Evolutionary conservation across 2,113 vertebrate genomes (phyloP).

Genomic region (Larimichthys polyactis): DNA sequence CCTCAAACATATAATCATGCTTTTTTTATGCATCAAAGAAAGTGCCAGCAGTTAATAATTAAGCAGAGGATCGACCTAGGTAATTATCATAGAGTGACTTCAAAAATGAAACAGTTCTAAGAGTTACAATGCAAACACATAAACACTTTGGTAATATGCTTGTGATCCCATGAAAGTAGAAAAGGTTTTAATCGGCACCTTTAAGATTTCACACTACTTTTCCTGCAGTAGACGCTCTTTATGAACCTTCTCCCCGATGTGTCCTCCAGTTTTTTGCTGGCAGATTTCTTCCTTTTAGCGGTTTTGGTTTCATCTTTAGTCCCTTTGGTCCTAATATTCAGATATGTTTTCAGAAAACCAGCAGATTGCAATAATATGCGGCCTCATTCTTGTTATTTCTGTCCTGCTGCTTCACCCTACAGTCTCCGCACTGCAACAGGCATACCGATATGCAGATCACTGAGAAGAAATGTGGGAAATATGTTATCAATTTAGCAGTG

Average conservation of each 20-base stretch:
- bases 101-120: constrained; percentile 3
- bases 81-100: constrained; percentile 49
- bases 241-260: constrained; percentile 6
- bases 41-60: constrained; percentile 61
- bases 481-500: not conserved
- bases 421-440: not conserved
- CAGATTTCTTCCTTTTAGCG: not conserved
- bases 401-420: not conserved
- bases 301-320: not conserved
- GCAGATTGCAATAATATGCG: not conserved
- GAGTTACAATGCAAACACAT: constrained; percentile 14
- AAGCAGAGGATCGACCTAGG: constrained; percentile 36
- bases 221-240: not conserved
- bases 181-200: constrained; percentile 12
- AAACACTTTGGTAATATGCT: not conserved
- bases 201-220: constrained; percentile 9
- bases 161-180: not conserved
- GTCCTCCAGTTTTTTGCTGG: constrained; percentile 15
- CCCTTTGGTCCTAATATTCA: constrained; percentile 5
- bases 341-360: constrained; percentile 1
- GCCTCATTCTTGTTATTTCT: not conserved
- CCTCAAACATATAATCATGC: constrained; percentile 57
- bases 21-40: constrained; percentile 52
- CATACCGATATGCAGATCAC: not conserved
- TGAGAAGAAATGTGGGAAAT: not conserved